Evolutionary conservation across 2,113 vertebrate species (phyloP).

Genomic region (Tetraodon nigroviridis): DNA sequence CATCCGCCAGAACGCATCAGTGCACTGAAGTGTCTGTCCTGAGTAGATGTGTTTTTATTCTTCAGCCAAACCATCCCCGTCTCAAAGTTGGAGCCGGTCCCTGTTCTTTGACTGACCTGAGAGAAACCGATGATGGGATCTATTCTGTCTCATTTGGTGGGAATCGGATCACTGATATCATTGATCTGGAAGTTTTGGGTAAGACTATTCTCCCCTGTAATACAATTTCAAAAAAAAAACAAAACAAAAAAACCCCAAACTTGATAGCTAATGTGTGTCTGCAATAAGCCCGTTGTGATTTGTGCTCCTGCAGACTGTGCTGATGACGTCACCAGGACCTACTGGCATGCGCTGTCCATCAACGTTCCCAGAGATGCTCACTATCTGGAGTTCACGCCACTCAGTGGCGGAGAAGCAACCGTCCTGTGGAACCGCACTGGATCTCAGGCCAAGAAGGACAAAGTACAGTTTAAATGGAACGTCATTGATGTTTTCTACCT

Average conservation of each 20-base stretch:
- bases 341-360: rapidly evolving
- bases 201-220: conserved; percentile 8
- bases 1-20: background rate
- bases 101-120: conserved; percentile 20
- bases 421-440: conserved; percentile 44
- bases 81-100: rapidly evolving
- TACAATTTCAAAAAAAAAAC: background rate
- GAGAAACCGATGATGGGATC: conserved; percentile 25
- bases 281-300: background rate
- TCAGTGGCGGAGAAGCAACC: rapidly evolving
- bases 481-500: background rate
- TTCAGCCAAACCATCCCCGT: conserved; percentile 37
- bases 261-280: background rate
- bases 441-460: background rate
- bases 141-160: rapidly evolving
- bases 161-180: rapidly evolving
- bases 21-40: background rate
- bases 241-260: no score
- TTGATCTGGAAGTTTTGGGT: conserved; percentile 31
- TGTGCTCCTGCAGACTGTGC: conserved; percentile 45
- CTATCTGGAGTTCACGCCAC: conserved; percentile 28
- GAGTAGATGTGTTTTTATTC: background rate
- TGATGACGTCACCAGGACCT: rapidly evolving
- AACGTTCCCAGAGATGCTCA: rapidly evolving
- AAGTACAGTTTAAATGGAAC: rapidly evolving